A percentile compares a stretch with the other conserved stretches of the same genome.
phyloP scores from a whole-genome alignment of 2,113 vertebrate species.

The Stegostoma tigrinum region DNA sequence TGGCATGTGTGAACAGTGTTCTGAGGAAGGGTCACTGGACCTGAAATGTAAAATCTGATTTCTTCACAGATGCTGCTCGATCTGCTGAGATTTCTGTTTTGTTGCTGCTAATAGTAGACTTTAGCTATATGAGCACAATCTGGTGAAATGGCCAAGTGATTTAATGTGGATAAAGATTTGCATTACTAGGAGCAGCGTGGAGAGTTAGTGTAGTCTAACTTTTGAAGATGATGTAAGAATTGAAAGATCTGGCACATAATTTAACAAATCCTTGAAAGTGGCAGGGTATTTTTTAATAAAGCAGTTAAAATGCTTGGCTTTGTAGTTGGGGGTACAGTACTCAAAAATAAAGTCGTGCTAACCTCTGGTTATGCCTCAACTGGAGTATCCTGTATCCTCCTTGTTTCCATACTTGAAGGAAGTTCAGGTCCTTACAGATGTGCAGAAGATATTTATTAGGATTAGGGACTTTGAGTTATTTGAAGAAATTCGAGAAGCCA shows the following conservation, averaged over 20 bases:
- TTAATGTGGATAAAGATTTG: not conserved
- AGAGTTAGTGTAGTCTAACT: not conserved
- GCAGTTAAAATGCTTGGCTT: not conserved
- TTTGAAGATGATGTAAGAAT: not conserved
- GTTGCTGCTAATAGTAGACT: not conserved
- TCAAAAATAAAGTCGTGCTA: not conserved
- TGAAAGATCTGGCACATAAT: not conserved
- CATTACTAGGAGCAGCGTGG: not conserved
- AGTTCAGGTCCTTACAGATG: not conserved
- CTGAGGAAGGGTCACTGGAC: too few relatives aligned
- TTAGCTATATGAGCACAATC: not conserved
- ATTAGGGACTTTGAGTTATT: too few relatives aligned
- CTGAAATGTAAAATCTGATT: too few relatives aligned
- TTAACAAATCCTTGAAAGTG: not conserved
- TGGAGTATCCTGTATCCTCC: not conserved
- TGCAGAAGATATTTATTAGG: not conserved
- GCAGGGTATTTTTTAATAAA: not conserved
- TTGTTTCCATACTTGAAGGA: not conserved
- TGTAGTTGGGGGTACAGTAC: not conserved
- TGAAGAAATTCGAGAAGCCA: not conserved
- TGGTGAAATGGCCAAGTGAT: not conserved
- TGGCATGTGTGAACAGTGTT: not conserved
- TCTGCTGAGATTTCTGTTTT: too few relatives aligned
- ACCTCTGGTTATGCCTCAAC: not conserved
- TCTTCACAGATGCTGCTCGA: too few relatives aligned